Evolutionary conservation across 2,888 invertebrate genomes (phyloP), one percentile per base, ranked within the genome.

Genomic region (Pemphredon lugubris): DNA sequence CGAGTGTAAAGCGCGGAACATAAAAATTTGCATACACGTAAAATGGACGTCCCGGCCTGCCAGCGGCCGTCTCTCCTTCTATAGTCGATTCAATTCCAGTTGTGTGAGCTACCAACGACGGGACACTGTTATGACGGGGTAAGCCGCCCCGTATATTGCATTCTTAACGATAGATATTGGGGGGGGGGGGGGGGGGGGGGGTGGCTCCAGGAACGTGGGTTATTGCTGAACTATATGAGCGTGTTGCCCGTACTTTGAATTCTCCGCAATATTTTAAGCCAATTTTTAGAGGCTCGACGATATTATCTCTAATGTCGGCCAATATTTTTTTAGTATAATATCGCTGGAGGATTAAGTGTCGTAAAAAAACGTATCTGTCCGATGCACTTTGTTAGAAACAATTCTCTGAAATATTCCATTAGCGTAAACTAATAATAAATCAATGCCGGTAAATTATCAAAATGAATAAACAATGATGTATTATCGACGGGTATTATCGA

Each of bases 1-100:
- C 11, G 37, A 2, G 37, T 39, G 45, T 64, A 57, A 71, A 74
- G 16, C 20, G 37, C 5, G 45, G 32, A 32, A 30, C 39, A 42
- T 81, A 76, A 79, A 82, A 83, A 83, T 85, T 84, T 83, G 75
- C 83, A 85, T 85, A 73, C 66, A 60, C 76, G 76, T 78, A 69
- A 77, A 83, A 78, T 66, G 57, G 50, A 64, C 68, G 44, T 40
- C 7, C 11, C n/a, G 16, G 20, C 26, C 57, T 21, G 9, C n/a
- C n/a, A n/a, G 30, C 39, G 20, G 23, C n/a, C 14, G 40, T 55
- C 34, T 42, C 5, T 30, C 14, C 4, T 50, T 23, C 32, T 32
- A 37, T 21, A 37, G 60, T 21, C 63, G 50, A 71, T 65, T 59
- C 75, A 65, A 71, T 74, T 42, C 51, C 48, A 54, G 47, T 32